A percentile compares a stretch with the other conserved stretches of the same genome.
Evolutionary conservation across 2,888 invertebrate species (phyloP).

Genomic region (Cryptophagus acutangulus): DNA sequence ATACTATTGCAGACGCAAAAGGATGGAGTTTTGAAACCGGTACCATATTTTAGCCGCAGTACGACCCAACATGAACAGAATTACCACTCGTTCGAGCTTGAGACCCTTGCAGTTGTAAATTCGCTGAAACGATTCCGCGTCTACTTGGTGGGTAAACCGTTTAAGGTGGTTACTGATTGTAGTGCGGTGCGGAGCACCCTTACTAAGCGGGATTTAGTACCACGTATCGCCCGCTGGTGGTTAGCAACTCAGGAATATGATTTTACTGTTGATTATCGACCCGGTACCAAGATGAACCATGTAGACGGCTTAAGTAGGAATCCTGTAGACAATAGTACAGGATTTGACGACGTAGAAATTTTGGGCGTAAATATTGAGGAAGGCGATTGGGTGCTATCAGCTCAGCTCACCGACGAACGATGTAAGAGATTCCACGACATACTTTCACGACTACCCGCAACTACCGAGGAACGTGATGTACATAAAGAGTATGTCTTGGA

Average conservation of each 20-base stretch:
- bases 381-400: conserved; percentile 26
- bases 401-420: too few species aligned
- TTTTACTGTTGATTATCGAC: conserved; percentile 17
- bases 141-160: conserved; percentile 21
- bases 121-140: conserved; percentile 20
- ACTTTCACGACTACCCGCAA: too few species aligned
- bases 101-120: conserved; percentile 27
- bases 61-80: conserved; percentile 29
- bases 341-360: conserved; percentile 5
- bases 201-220: conserved; percentile 23
- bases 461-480: too few species aligned
- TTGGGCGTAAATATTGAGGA: conserved; percentile 14
- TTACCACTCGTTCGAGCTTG: conserved; percentile 25
- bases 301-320: conserved; percentile 19
- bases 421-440: too few species aligned
- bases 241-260: conserved; percentile 24
- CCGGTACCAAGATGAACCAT: conserved; percentile 18
- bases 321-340: conserved; percentile 4
- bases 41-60: conserved; percentile 32
- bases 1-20: conserved; percentile 7
- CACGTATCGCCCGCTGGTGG: conserved; percentile 26
- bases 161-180: conserved; percentile 27
- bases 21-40: conserved; percentile 15
- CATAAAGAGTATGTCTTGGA: too few species aligned
- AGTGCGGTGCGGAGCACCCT: conserved; percentile 22